These are phyloP conservation scores for Acipenser oxyrinchus DNA, from an alignment of 2,797 vertebrate genomes.

Conservation along the genomic window DNA sequence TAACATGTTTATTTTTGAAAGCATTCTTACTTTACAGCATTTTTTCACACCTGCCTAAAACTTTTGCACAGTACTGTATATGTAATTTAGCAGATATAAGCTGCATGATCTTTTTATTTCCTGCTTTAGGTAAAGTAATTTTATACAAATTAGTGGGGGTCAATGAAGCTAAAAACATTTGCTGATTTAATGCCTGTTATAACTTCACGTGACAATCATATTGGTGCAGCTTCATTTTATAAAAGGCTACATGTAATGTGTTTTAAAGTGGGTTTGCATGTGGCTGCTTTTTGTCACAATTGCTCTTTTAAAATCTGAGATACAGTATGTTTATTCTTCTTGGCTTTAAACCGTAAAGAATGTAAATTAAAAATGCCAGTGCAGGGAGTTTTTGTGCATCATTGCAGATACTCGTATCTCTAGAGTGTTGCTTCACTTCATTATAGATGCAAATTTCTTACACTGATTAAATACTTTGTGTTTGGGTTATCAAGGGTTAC, in stretches of 20 bases:
- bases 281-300: slow-evolving; percentile 32
- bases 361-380: slow-evolving; percentile 32
- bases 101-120: not conserved
- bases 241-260: slow-evolving; percentile 36
- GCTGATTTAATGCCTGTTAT: slow-evolving; percentile 24
- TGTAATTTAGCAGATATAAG: too few relatives aligned
- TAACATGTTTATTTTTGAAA: too few relatives aligned
- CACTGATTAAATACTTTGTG: slow-evolving; percentile 61
- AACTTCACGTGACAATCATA: slow-evolving; percentile 17
- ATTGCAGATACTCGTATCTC: slow-evolving; percentile 45
- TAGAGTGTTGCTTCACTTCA: slow-evolving; percentile 45
- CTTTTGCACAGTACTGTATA: too few relatives aligned
- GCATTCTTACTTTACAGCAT: too few relatives aligned
- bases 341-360: slow-evolving; percentile 28
- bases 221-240: slow-evolving; percentile 33
- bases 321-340: slow-evolving; percentile 22
- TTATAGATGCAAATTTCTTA: slow-evolving; percentile 63
- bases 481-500: slow-evolving; percentile 44
- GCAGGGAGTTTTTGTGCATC: slow-evolving; percentile 26
- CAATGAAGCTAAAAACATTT: slow-evolving; percentile 24
- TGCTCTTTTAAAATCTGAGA: slow-evolving; percentile 32
- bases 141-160: slow-evolving; percentile 17
- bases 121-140: slow-evolving; percentile 9
- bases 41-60: too few relatives aligned
- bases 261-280: slow-evolving; percentile 38